Evolutionary conservation across 2,797 vertebrate genomes (phyloP).

Genomic region (Clangula hyemalis): DNA sequence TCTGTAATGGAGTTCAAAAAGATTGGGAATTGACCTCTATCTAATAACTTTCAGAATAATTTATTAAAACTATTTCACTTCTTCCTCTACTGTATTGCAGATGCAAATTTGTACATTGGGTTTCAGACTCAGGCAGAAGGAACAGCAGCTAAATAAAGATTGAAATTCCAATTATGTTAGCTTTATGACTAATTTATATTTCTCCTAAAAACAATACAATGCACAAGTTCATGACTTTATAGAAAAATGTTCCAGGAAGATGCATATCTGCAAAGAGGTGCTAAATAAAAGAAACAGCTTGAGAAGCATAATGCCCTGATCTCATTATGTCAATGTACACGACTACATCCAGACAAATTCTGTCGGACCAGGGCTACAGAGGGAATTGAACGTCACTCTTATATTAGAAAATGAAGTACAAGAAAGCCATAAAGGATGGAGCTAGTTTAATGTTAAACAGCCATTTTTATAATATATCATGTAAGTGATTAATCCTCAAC

Average conservation of each 20-base stretch:
- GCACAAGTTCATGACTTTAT: neutral
- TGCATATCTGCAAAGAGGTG: neutral
- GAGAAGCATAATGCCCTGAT: neutral
- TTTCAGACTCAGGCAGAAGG: neutral
- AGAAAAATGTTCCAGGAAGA: neutral
- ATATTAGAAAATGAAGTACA: neutral
- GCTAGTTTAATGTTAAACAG: neutral
- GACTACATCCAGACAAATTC: neutral
- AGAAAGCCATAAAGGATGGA: neutral
- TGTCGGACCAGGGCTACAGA: neutral
- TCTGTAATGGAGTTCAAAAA: conserved; percentile 42
- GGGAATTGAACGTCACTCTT: neutral
- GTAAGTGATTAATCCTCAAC: neutral
- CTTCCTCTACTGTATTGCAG: neutral
- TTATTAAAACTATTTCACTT: conserved; percentile 50
- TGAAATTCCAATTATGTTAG: conserved; percentile 3
- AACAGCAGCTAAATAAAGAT: conserved; percentile 38
- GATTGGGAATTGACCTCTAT: conserved; percentile 58
- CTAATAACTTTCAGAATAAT: conserved; percentile 49
- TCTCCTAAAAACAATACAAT: neutral
- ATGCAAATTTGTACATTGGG: conserved; percentile 13
- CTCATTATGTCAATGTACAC: neutral
- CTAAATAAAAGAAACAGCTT: neutral
- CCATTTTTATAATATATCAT: neutral
- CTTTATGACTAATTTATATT: conserved; percentile 15